Evolutionary conservation across 2,888 invertebrate genomes (phyloP), one percentile per base, ranked within the genome.

Genomic region (Lampropteryx suffumata): DNA sequence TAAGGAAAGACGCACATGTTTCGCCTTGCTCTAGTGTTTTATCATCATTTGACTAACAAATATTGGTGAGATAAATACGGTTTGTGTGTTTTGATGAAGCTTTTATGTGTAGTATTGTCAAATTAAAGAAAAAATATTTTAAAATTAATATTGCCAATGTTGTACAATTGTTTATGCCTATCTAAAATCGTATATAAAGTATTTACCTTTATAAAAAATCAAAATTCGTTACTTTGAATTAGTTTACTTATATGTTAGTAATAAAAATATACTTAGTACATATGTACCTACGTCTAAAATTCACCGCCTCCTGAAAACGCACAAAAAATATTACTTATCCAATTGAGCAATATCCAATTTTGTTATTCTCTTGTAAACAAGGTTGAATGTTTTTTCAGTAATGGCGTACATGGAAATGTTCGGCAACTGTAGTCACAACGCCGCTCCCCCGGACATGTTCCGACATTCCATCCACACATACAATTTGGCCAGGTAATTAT

Each of bases 391-490:
- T 53, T 56, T 65, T 78, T 61, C 92, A 97, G 97, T 98, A 73
- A 96, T 97, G 95, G 97, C 97, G 59, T 98, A 98, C 84, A 97
- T 98, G 97, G 97, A 98, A 90, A 97, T 97, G 94, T 96, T 97
- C 73, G 96, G 96, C 13, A 95, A 95, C 82, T 97, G 97, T 90
- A 95, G 95, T 62, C 96, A 96, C 71, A 94, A 93, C 62, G 94
- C 93, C 61, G 93, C 93, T 47, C 92, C 93, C 34, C 92, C 93
- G 48, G 96, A 96, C 69, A 94, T 96, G 82, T 93, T 96, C 81
- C 92, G 97, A 39, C 97, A 97, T 82, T 97, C 98, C 2, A 94
- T 97, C 71, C 97, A 97, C 77, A 94, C 95, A 3, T 95, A 94
- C 76, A 94, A 94, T 84, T 82, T 88, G 50, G 83, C 88, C 60